Conservation (phyloP, 2,888 invertebrate genomes). For the Philereme vetulata region DNA sequence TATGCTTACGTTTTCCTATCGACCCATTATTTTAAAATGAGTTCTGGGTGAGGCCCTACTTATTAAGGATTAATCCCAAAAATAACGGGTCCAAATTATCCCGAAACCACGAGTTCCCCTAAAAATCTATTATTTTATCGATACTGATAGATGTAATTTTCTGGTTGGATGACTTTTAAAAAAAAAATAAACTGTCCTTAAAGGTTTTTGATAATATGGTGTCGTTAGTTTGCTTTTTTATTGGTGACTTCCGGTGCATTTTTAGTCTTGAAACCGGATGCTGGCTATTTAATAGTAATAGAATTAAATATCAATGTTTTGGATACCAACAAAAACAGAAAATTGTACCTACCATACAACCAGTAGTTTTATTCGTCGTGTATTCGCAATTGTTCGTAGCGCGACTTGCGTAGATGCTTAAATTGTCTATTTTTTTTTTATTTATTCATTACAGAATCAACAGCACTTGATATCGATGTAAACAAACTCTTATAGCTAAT, state of each 20-base stretch:
- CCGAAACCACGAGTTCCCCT: slow-evolving; percentile 35
- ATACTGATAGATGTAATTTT: slow-evolving; percentile 37
- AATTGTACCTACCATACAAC: too few species aligned
- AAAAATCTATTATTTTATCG: slow-evolving; percentile 33
- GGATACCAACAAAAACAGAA: too few species aligned
- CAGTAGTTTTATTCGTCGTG: too few species aligned
- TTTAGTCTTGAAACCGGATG: slow-evolving; percentile 13
- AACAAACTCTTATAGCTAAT: too few species aligned
- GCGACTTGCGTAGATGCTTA: too few species aligned
- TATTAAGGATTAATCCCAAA: slow-evolving; percentile 18
- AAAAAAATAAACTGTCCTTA: slow-evolving; percentile 46
- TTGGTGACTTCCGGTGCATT: slow-evolving; percentile 19
- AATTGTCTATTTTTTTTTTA: too few species aligned
- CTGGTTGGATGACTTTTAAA: slow-evolving; percentile 38
- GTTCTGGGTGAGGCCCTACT: slow-evolving; percentile 24
- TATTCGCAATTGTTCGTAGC: too few species aligned
- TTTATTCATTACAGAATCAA: too few species aligned
- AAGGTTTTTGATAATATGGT: slow-evolving; percentile 40
- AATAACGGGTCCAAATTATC: slow-evolving; percentile 26
- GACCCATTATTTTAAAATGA: slow-evolving; percentile 6
- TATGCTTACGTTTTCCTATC: too few species aligned
- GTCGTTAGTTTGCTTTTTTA: slow-evolving; percentile 33
- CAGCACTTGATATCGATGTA: too few species aligned
- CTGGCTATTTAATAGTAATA: slow-evolving; percentile 10
- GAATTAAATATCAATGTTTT: slow-evolving; percentile 3